phyloP scores from a whole-genome alignment of 2,888 invertebrate genomes.

The Stegophylla sp. region DNA sequence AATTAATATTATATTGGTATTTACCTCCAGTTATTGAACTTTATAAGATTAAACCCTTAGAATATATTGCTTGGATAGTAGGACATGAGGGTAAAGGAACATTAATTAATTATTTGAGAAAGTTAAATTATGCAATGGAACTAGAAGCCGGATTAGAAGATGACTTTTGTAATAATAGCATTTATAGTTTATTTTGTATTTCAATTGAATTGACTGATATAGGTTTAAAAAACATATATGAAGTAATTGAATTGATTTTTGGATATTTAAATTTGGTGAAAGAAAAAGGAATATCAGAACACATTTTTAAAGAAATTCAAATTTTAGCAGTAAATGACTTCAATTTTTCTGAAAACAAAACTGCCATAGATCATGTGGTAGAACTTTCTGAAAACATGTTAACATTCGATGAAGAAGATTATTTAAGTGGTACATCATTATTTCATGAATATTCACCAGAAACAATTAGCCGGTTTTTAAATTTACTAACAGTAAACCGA shows the following conservation, averaged over 20 bases:
- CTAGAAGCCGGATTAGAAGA: constrained; percentile 76
- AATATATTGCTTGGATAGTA: constrained; percentile 79
- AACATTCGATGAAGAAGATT: constrained; percentile 78
- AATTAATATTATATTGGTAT: constrained; percentile 72
- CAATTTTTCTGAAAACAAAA: constrained; percentile 72
- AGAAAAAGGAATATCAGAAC: constrained; percentile 72
- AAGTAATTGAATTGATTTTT: constrained; percentile 79
- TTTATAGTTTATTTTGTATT: constrained; percentile 73
- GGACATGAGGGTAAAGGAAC: constrained; percentile 88
- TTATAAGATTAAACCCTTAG: constrained; percentile 79
- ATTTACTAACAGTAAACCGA: constrained; percentile 71
- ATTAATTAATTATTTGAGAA: constrained; percentile 77
- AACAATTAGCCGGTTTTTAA: constrained; percentile 66
- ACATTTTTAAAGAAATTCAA: constrained; percentile 77
- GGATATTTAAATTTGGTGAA: constrained; percentile 79
- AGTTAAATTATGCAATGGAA: constrained; percentile 79
- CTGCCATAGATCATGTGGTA: constrained; percentile 80
- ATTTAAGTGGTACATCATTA: constrained; percentile 77
- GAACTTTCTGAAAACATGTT: constrained; percentile 80
- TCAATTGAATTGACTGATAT: constrained; percentile 76
- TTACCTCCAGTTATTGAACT: constrained; percentile 71
- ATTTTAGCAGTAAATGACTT: constrained; percentile 76
- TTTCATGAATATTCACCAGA: constrained; percentile 80
- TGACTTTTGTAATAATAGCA: constrained; percentile 76
- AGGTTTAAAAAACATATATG: constrained; percentile 73